Base-by-base conservation (phyloP, 2,888 invertebrate species). In the Petrolisthes cinctipes region DNA sequence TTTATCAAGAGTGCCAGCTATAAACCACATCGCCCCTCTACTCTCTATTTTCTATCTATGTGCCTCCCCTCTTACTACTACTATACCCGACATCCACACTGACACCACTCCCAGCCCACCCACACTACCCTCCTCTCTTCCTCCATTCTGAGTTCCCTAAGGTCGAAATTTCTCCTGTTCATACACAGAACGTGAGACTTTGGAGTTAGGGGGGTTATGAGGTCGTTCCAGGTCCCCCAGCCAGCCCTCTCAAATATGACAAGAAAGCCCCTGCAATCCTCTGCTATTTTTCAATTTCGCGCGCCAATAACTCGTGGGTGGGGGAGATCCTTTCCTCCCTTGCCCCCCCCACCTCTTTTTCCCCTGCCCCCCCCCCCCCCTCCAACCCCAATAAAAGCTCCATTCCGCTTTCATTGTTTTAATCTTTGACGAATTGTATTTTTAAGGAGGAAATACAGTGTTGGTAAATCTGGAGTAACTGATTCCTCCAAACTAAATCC, bases 211-310 rank as follows among this genome's bases (percentile, higher is more conserved):
- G 82, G 23, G 7, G 20, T 37, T n/a, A 9, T 11, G 73, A 53
- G 7, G 37, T 37, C 37, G 37, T 37, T 37, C 37, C 37, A 37
- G 37, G 37, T 56, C 4, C 20, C 23, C 20, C 6, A 4, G 0
- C 4, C 80, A 37, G 0, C 57, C 56, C 75, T 37, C 73, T 82
- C 86, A 75, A 81, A 82, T 86, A 86, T 82, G 86, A 86, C 86
- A 76, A 82, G 86, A 66, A 82, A 82, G 79, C 61, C 37, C 68
- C 5, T 61, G n/a, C 82, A 76, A 82, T 82, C 86, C 86, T 86
- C 75, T 86, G 86, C 86, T 86, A 86, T 86, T 86, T 86, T 86
- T 86, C 86, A 81, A 86, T 86, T 86, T 86, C 86, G 6, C 82
- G 86, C 82, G 73, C n/a, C 86, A 86, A 61, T 86, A 73, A 56